phyloP scores from a whole-genome alignment of 2,113 vertebrate genomes.

The Chrysochloris asiatica region DNA sequence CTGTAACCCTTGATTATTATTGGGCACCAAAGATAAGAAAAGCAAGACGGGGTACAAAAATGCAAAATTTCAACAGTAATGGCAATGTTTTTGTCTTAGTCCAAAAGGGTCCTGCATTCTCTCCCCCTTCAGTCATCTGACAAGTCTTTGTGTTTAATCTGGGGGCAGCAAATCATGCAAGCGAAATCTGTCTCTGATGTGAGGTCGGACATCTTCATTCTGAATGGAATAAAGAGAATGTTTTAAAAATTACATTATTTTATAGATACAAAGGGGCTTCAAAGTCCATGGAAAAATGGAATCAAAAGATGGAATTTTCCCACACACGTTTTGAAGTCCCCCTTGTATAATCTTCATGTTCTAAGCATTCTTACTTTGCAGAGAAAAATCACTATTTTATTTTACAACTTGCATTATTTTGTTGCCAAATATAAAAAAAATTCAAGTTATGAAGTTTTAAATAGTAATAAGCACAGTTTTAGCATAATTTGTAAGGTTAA shows the following conservation, averaged over 20 bases:
- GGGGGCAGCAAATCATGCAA: conserved; percentile 98
- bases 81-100: conserved; percentile 95
- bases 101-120: conserved; percentile 90
- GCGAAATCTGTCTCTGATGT: conserved; percentile 97
- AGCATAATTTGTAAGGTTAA: not conserved
- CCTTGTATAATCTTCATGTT: not conserved
- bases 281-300: too few species aligned
- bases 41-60: conserved; percentile 90
- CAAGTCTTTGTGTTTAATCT: conserved; percentile 89
- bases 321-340: too few species aligned
- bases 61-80: conserved; percentile 94
- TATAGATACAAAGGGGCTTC: not conserved
- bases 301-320: too few species aligned
- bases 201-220: conserved; percentile 98
- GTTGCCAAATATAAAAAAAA: conserved; percentile 47
- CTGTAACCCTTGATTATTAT: conserved; percentile 88
- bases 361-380: not conserved
- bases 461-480: not conserved
- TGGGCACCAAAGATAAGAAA: conserved; percentile 91
- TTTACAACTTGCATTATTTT: conserved; percentile 4
- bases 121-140: conserved; percentile 84
- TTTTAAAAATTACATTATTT: not conserved
- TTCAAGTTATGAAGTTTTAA: not conserved
- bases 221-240: conserved; percentile 70
- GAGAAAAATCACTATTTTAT: not conserved